Base-by-base conservation (phyloP, 2,113 vertebrate species). In the Phocoena sinus region DNA sequence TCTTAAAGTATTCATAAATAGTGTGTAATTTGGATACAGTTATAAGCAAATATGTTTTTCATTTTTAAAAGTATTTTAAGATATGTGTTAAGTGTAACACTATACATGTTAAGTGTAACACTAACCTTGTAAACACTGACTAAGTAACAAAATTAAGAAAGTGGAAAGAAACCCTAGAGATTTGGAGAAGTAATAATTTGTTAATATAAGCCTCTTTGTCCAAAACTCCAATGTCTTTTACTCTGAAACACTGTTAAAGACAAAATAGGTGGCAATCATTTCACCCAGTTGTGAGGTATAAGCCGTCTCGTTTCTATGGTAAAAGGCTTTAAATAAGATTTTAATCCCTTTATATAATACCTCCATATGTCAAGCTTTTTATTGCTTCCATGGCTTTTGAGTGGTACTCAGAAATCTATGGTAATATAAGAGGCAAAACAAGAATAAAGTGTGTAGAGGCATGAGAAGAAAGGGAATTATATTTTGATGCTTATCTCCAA, bases 401-500 rank as follows among this genome's bases (percentile, higher is more conserved):
- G 8, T 2, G 44, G 2, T 60, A 67, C 56, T 91, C n/a, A 84
- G 56, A 96, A 87, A 44, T 73, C 14, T 80, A 44, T 56, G 23
- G 23, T 36, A 53, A 79, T 68, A 44, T 44, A 83, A 92, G 7
- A 76, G 31, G 31, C 17, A 95, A 2, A 80, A 53, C 25, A 73
- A 91, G 58, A 92, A 79, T 62, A 81, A 95, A 95, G 12, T 74
- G 5, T 80, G 38, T 63, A 95, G 33, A 96, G 15, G 12, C 50
- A 81, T 88, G 53, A 83, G 36, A 81, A 26, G 28, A 95, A 96
- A 93, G 81, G 81, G 91, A 93, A 97, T 89, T 96, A 77, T 95
- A 84, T 84, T 96, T 93, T 93, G 89, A 97, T 97, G 5, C 73
- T 91, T 93, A 97, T 93, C 90, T 96, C 33, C 11, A 96, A 87